Evolutionary conservation across 2,797 vertebrate species (phyloP), one percentile per base, ranked within the genome.

Genomic region (Knipowitschia caucasica): DNA sequence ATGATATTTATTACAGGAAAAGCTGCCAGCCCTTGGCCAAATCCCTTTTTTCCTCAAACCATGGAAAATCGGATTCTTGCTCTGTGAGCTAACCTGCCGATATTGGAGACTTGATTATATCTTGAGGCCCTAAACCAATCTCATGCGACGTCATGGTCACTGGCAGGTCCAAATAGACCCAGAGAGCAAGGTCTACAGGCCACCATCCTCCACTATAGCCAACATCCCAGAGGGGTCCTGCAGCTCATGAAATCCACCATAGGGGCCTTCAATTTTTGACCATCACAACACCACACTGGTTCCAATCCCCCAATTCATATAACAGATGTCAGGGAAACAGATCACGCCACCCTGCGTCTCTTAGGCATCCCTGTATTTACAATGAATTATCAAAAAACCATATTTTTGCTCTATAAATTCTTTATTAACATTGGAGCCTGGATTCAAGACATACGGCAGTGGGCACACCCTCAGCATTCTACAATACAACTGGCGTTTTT

Each of bases 111-210:
- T 45, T 80, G 79, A 85, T 86, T 77, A 63, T 67, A 79, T 59
- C 66, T 55, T 5, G 45, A 50, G 80, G 72, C 62, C 25, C 56
- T 77, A 69, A 77, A n/a, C n/a, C 71, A 62, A 74, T 82, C 75
- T 67, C 35, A 27, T 74, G 69, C 65, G 68, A n/a, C 49, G 59
- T 75, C 82, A 86, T 84, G 86, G 83, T 86, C 86, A 80, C 62
- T 53, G 60, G 81, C 77, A 86, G 80, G 78, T 69, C 65, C 56
- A 77, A 71, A 82, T 81, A 84, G 77, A 58, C 53, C 53, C 40
- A 3, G 26, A 70, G 72, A 77, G 67, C 70, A 76, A 64, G 60
- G 77, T 71, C 56, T 70, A 67, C 35, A 55, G 67, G 62, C 29
- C 62, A 55, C 57, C 60, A n/a, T 67, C 65, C 72, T 73, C 73